Base-by-base conservation (phyloP, 2,113 vertebrate genomes). In the Pseudorasbora parva region DNA sequence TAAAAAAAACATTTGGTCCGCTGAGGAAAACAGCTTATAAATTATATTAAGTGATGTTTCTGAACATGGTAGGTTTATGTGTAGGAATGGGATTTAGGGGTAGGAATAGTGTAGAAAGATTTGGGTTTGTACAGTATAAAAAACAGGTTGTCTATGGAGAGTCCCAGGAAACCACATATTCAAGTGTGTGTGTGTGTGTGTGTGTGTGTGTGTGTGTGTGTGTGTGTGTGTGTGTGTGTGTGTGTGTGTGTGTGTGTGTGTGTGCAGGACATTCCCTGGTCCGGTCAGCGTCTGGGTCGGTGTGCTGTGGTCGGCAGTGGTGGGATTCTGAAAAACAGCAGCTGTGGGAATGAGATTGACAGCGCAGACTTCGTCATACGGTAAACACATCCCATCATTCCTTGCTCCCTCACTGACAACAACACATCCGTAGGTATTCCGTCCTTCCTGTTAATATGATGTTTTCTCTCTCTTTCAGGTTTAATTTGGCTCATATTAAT, bases 241-340 rank as follows among this genome's bases (percentile, higher is more conserved):
- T 57, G 19, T 57, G 8, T 57, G 21, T 49, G 49, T 77, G 23
- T 51, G 14, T 77, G 51, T 59, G 54, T 78, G 21, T 62, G 56
- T 62, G 15, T 62, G 10, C 23, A 78, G 77, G 60, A 57, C 2
- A 0, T 60, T 2, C 33, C 76, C 27, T 78, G 76, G 76, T 19
- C 17, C 8, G 25, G 25, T 17, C 57, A 14, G 10, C 7, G 8
- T 54, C 9, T 81, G 64, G 27, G 43, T 87, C 93, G 90, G 41
- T 96, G 95, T 86, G 94, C 95, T 0, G 95, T 96, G 76, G 94
- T 96, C 84, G 95, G 95, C 88, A 96, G 95, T 4, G 95, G 94
- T 41, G 95, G 95, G 23, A 95, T 96, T 87, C 90, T 96, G 82
- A 93, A 91, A 83, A 93, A 93, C 77, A 96, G 95, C 86, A 91